Conservation (phyloP, 2,888 invertebrate species). For the Campaea margaritaria region DNA sequence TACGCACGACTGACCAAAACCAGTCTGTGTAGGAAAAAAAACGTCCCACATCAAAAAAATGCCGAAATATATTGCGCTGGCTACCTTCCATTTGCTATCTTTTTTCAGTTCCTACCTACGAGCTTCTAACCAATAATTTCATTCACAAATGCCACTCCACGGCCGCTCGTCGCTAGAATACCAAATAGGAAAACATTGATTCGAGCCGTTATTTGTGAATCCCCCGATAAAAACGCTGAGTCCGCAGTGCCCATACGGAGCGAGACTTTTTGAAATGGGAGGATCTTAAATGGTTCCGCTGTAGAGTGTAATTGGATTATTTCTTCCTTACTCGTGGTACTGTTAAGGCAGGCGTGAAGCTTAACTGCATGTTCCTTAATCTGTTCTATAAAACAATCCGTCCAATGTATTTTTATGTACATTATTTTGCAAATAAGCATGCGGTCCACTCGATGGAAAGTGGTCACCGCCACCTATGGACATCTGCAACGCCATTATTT, state of each 20-base stretch:
- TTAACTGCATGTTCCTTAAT: too few species aligned
- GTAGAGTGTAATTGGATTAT: conserved; percentile 8
- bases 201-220: conserved; percentile 58
- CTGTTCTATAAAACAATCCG: too few species aligned
- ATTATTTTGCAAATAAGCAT: too few species aligned
- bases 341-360: too few species aligned
- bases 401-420: too few species aligned
- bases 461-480: too few species aligned
- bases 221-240: conserved; percentile 49
- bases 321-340: background rate
- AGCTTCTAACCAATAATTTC: conserved; percentile 51
- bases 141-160: conserved; percentile 54
- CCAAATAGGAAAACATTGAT: conserved; percentile 66
- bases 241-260: conserved; percentile 32
- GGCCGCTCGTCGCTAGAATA: conserved; percentile 56
- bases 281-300: conserved; percentile 37
- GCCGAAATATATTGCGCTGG: background rate
- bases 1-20: too few species aligned
- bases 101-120: conserved; percentile 12
- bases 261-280: conserved; percentile 35
- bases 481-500: too few species aligned
- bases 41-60: too few species aligned
- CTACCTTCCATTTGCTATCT: conserved; percentile 14
- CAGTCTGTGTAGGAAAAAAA: too few species aligned
- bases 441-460: too few species aligned